Conservation (phyloP, 2,888 invertebrate genomes). For the Chrysotoxum bicinctum region DNA sequence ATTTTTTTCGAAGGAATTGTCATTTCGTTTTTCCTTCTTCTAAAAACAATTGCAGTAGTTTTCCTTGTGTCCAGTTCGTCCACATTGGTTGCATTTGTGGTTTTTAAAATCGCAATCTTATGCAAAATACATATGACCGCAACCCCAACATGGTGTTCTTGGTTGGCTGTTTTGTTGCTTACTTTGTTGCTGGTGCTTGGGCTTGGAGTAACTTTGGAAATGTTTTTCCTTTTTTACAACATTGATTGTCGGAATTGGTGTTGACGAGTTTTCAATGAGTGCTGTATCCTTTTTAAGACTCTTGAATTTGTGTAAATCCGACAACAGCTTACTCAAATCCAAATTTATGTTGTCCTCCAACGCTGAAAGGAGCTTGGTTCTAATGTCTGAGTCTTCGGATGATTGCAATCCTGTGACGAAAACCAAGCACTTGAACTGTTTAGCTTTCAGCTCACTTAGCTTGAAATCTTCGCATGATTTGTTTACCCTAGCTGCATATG, state of each 20-base stretch:
- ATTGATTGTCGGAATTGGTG: background rate
- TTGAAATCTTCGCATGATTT: too few species aligned
- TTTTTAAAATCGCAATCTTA: too few species aligned
- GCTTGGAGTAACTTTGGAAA: background rate
- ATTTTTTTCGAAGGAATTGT: background rate
- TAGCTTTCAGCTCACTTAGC: too few species aligned
- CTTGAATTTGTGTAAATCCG: constrained; percentile 1
- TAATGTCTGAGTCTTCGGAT: constrained; percentile 37
- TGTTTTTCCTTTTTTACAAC: background rate
- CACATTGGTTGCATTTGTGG: too few species aligned
- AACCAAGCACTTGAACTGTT: too few species aligned
- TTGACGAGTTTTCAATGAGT: background rate
- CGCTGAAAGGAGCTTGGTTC: too few species aligned
- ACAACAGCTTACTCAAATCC: too few species aligned
- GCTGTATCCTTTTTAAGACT: constrained; percentile 32
- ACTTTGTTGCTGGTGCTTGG: background rate
- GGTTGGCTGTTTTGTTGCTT: too few species aligned
- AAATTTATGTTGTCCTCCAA: too few species aligned
- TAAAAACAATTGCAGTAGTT: constrained; percentile 11
- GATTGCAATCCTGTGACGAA: background rate
- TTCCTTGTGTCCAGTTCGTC: too few species aligned
- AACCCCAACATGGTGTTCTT: too few species aligned
- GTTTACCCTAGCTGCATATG: constrained; percentile 39
- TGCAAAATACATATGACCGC: too few species aligned
- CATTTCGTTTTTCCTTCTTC: background rate